Base-by-base conservation (phyloP, 2,113 vertebrate species). In the Oxyruncus cristatus region DNA sequence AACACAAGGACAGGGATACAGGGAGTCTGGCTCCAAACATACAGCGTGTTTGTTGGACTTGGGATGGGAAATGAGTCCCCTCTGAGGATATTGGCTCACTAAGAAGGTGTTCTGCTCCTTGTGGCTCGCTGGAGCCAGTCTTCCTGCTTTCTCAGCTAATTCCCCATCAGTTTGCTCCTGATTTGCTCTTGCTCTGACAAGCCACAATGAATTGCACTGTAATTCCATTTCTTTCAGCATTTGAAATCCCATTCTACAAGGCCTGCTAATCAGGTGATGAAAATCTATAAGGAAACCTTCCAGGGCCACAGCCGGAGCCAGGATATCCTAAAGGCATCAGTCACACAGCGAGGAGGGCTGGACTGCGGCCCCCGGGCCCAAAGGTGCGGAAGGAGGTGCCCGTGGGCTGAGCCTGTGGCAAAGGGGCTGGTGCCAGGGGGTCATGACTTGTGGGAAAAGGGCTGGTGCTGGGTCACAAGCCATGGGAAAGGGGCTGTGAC, bases 101-200 rank as follows among this genome's bases (percentile, higher is more conserved):
- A 24, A 92, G 93, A 91, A 91, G 92, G 87, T 93, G 95, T 90
- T 94, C 71, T 88, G 88, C 85, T 96, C 91, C 95, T 95, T 46
- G 58, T 95, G 93, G 76, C 83, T 92, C 2, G 0, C 94, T 96
- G 96, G 92, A 97, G 93, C 88, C 96, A 87, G 95, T 62, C 96
- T 97, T 97, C 93, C 96, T 94, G 96, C 95, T 93, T 96, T 92
- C 95, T 93, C 96, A 96, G 95, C 95, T 97, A 91, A 96, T 97
- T 96, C 42, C 85, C 93, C 95, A 95, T 89, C 91, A 95, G 52
- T 85, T 96, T 95, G 88, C 96, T 97, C 93, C 96, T 65, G 91
- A 94, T 94, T 93, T 82, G 86, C 94, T 96, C 77, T 89, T 42
- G 32, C 66, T 94, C 88, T 95, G 93, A 96, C 96, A 97, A 95